A percentile compares a stretch with the other conserved stretches of the same genome.
Conservation (phyloP, 2,888 invertebrate genomes). For the Melitaea athalia region DNA sequence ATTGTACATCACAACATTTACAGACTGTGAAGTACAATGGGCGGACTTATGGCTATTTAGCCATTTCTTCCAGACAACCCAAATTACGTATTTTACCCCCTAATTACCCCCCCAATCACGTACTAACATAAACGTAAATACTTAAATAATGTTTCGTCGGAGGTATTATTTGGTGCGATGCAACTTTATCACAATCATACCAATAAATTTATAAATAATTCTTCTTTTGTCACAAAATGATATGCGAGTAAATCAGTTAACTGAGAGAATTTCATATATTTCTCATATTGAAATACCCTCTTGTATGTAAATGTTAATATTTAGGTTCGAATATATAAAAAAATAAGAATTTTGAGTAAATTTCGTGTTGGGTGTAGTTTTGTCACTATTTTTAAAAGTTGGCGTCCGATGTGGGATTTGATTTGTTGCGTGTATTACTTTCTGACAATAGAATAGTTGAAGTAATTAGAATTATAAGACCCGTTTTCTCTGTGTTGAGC, state of each 20-base stretch:
- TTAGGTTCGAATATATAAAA: too few relatives aligned
- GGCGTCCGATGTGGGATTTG: not conserved
- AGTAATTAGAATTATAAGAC: not conserved
- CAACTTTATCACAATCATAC: not conserved
- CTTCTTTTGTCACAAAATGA: constrained; percentile 15
- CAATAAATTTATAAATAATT: not conserved
- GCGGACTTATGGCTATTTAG: too few relatives aligned
- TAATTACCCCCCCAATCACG: too few relatives aligned
- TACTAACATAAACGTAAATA: not conserved
- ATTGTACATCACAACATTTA: too few relatives aligned
- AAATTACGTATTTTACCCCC: too few relatives aligned
- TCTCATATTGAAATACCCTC: not conserved
- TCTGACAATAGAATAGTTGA: not conserved
- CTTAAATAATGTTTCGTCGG: not conserved
- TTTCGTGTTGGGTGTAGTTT: not conserved
- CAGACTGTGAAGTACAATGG: too few relatives aligned
- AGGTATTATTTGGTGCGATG: not conserved
- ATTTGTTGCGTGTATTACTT: not conserved
- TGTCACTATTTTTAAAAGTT: not conserved
- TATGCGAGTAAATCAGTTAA: not conserved
- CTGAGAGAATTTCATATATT: not conserved
- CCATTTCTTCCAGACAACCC: too few relatives aligned
- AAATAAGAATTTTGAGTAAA: not conserved
- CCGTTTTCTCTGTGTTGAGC: not conserved
- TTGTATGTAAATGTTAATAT: too few relatives aligned